Conservation (phyloP, 2,113 vertebrate genomes). For the Albula glossodonta region DNA sequence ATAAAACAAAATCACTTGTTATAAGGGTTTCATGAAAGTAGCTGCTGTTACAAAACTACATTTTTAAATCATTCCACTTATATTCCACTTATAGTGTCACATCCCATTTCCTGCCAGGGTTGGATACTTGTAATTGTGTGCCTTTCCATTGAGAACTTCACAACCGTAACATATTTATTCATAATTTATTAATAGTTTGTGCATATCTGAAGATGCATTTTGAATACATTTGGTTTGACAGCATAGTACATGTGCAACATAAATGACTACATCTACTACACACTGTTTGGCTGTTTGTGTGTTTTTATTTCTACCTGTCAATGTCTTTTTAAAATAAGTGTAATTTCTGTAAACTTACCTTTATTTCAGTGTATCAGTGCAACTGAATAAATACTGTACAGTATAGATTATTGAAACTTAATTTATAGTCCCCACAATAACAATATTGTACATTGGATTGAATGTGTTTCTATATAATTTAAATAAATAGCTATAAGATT, state of each 20-base stretch:
- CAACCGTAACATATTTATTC: neutral
- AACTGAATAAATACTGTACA: neutral
- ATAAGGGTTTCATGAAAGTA: neutral
- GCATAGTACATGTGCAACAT: neutral
- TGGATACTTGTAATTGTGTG: neutral
- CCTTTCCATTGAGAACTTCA: neutral
- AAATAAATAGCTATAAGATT: neutral
- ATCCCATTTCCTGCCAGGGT: neutral
- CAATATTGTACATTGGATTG: neutral
- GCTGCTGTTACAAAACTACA: neutral
- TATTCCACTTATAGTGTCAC: neutral
- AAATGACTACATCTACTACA: neutral
- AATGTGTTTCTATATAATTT: neutral
- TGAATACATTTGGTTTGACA: neutral
- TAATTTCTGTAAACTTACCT: neutral
- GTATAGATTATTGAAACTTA: neutral
- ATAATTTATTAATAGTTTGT: neutral
- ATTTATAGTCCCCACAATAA: neutral
- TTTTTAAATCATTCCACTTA: neutral
- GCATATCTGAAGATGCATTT: neutral
- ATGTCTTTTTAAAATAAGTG: neutral
- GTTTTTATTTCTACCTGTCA: neutral
- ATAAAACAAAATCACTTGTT: no score
- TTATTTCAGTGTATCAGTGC: neutral
- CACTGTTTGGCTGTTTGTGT: neutral